Evolutionary conservation across 2,797 vertebrate species (phyloP), one percentile per base, ranked within the genome.

Genomic region (Gobionotothen gibberifrons): DNA sequence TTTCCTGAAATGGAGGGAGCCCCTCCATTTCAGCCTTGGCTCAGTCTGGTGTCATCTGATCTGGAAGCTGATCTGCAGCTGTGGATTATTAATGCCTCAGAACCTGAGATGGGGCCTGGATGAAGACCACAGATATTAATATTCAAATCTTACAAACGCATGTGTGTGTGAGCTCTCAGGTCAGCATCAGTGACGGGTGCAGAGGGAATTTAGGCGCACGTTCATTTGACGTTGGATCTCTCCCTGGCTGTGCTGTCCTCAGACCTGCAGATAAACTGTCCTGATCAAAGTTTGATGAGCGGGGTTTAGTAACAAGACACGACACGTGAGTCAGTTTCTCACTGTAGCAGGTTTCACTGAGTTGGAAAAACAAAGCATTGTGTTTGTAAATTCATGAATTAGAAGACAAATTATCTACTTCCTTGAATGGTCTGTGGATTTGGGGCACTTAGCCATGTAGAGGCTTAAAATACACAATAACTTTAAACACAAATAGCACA

Each of bases 71-170:
- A 94, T 80, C 90, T 55, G 56, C n/a, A 21, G 44, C 51, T n/a
- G 63, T 93, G 84, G 80, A 92, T 93, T 90, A 94, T 94, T 93
- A 53, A 94, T 93, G 83, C 2, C 39, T 22, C 53, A 69, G 85
- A 91, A 92, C 84, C 69, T 51, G 90, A 89, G 87, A 68, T 78
- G 78, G 74, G 79, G 59, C 71, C 64, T 19, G 66, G 46, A 46
- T 53, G 81, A 75, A 79, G 67, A 77, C 22, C 57, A 48, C 42
- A 19, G 46, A 29, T 14, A 53, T 60, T 48, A 53, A 69, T 55
- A 57, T 55, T 57, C 29, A 46, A 8, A 62, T 62, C 63, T 13
- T 29, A 13, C 12, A 32, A 16, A 58, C 14, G 9, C 17, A 2
- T 61, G 32, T 42, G 15, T 42, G 15, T 7, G 21, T 11, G 39